Percentiles rank a stretch among this genome's conserved stretches.
These are phyloP conservation scores for Trichonephila clavipes DNA, from an alignment of 1,140 invertebrate species.

Conservation along the genomic window DNA sequence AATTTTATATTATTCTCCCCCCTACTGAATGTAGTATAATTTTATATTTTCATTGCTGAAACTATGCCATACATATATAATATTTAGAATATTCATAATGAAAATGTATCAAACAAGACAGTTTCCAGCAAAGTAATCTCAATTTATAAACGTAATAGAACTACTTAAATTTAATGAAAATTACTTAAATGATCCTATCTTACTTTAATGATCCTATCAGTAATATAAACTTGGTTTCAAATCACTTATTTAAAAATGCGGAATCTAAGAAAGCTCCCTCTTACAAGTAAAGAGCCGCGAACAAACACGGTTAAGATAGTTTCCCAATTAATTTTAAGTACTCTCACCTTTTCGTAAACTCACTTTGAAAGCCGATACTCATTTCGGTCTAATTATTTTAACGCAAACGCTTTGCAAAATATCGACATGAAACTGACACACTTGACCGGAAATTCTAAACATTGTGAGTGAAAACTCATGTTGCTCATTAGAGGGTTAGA, in stretches of 20 bases:
- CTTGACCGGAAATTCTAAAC: slow-evolving; percentile 39
- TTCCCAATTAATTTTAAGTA: slow-evolving; percentile 24
- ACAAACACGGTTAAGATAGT: slow-evolving; percentile 10
- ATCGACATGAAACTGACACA: slow-evolving; percentile 36
- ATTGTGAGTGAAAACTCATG: slow-evolving; percentile 38
- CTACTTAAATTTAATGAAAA: neutral
- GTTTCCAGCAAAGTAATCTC: too few species aligned
- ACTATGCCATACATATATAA: too few species aligned
- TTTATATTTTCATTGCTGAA: too few species aligned
- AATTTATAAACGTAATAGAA: too few species aligned
- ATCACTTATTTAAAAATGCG: neutral
- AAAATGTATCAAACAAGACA: too few species aligned
- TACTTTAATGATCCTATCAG: too few species aligned
- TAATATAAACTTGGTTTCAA: neutral
- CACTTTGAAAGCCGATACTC: slow-evolving; percentile 39
- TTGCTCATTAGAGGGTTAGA: slow-evolving; percentile 16
- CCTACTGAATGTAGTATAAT: too few species aligned
- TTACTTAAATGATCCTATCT: neutral
- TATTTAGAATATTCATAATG: too few species aligned
- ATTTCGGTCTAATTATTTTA: slow-evolving; percentile 47
- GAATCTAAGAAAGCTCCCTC: neutral
- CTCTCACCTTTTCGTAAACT: slow-evolving; percentile 25
- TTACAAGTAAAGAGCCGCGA: neutral
- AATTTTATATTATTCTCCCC: too few species aligned
- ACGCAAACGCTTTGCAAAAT: neutral